Base-by-base conservation (phyloP, 2,113 vertebrate genomes). In the Brevimyrus niger region DNA sequence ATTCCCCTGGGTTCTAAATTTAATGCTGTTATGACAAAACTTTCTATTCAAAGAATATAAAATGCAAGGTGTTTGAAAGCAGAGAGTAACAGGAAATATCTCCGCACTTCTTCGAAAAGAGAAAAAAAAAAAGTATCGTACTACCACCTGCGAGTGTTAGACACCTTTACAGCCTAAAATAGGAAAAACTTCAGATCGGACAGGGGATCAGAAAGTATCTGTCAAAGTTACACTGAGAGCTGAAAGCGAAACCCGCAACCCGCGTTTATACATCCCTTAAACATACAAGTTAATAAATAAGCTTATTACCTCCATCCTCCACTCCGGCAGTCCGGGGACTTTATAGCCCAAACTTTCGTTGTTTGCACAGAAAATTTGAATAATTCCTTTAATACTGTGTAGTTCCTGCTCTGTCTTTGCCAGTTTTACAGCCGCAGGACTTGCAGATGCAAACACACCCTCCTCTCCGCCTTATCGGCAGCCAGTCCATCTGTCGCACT, bases 231-330 rank as follows among this genome's bases (percentile, higher is more conserved):
- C 13, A 5, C 15, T 19, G 35, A 35, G 69, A 15, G 69, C 69
- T 38, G 69, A 76, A 76, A 76, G 35, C 69, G 31, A 76, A 76
- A 19, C 69, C 73, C 73, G 35, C 35, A 15, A 80, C 73, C 35
- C 27, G 80, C 23, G 19, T 65, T 46, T 4, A 46, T 65, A 13
- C 42, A 4, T 3, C 23, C 42, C 23, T 11, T 47, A 46, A 46
- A 46, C 19, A 17, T 27, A 65, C n/a, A 48, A 65, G 58, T 69
- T 69, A 69, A 73, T 21, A 87, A 51, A 73, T n/a, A 50, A 21
- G 48, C 42, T 46, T 23, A 55, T 35, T 89, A 91, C 90, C 90
- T 91, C 90, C 90, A 91, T 91, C 47, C 90, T 91, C 35, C 61
- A 55, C 31, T 27, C 47, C 38, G 7, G 50, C 83, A 27, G 35